These are phyloP conservation scores for Cladopsammia gracilis DNA, from an alignment of 64 coral and sea anemone species.

Conservation along the genomic window DNA sequence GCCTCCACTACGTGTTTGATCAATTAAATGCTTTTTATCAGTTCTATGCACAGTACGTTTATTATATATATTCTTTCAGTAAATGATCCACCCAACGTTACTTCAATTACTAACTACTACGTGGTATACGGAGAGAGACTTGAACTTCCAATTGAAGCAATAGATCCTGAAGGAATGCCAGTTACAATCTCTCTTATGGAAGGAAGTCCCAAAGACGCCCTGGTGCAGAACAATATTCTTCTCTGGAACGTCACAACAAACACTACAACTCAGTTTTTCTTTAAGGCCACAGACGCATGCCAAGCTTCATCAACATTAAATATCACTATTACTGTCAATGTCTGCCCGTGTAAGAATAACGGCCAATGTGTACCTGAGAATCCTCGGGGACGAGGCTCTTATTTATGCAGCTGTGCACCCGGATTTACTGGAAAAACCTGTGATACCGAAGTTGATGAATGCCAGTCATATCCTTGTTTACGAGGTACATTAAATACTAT, in stretches of 20 bases:
- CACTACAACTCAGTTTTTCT: neutral
- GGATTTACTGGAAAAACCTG: neutral
- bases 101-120: neutral
- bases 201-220: neutral
- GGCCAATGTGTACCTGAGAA: neutral
- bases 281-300: slow-evolving; percentile 6
- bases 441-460: neutral
- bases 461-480: slow-evolving; percentile 9
- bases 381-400: neutral
- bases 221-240: neutral
- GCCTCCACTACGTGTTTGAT: no score
- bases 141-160: neutral
- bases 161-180: slow-evolving; percentile 32
- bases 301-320: neutral
- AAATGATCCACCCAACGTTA: neutral
- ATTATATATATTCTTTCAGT: no score
- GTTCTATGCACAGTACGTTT: no score
- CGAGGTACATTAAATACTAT: slow-evolving; percentile 6
- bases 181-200: neutral
- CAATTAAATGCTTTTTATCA: no score
- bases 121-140: neutral
- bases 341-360: slow-evolving; percentile 17
- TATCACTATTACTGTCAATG: neutral
- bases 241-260: slow-evolving; percentile 19
- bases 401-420: neutral